phyloP scores from a whole-genome alignment of 2,888 invertebrate genomes.

The Cantharis rustica region DNA sequence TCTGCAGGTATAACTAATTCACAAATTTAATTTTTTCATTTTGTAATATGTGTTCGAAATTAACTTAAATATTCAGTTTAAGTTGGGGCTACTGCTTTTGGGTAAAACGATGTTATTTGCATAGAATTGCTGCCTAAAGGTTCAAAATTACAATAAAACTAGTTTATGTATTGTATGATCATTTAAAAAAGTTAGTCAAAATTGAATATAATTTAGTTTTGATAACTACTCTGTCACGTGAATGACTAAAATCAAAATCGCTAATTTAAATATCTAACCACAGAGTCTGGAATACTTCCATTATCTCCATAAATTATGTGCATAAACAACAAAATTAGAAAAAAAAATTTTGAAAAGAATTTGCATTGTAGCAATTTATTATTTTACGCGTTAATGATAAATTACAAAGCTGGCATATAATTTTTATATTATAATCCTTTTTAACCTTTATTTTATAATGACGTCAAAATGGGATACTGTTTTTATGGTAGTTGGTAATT shows the following conservation, averaged over 20 bases:
- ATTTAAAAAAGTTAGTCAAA: constrained; percentile 13
- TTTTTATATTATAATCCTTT: neutral
- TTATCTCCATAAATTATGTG: constrained; percentile 14
- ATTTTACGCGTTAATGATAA: neutral
- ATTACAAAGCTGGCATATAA: neutral
- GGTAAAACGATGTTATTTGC: neutral
- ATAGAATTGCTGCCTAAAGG: neutral
- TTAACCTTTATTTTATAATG: neutral
- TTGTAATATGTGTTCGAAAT: neutral
- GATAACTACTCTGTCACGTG: constrained; percentile 25
- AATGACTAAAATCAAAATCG: constrained; percentile 19
- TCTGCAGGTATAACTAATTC: neutral
- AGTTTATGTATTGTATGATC: constrained; percentile 4
- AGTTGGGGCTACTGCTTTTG: neutral
- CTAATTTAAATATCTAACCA: constrained; percentile 40
- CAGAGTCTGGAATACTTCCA: constrained; percentile 33
- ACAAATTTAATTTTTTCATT: neutral
- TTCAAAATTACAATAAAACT: neutral
- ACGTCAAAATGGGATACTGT: neutral
- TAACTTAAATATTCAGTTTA: neutral
- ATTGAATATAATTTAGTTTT: constrained; percentile 18
- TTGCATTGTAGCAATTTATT: neutral
- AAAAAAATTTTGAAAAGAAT: constrained; percentile 7
- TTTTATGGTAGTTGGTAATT: neutral
- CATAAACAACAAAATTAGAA: constrained; percentile 29